phyloP scores from a whole-genome alignment of 2,113 vertebrate species.

The Athene cunicularia region DNA sequence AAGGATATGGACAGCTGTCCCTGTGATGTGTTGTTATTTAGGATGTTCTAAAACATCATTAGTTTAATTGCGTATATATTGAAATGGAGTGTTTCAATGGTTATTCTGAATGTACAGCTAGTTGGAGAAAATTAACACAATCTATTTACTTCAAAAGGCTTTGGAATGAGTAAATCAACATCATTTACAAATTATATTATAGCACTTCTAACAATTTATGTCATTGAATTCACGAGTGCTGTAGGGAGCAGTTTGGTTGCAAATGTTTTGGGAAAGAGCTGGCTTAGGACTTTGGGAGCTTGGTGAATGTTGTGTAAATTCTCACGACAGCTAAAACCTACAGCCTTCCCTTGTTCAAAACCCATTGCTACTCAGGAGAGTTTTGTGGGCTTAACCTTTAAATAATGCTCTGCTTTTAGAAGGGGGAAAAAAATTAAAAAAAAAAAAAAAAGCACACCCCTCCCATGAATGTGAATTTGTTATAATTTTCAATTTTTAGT shows the following conservation, averaged over 20 bases:
- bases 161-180: conserved; percentile 57
- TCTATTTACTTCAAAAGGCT: conserved; percentile 56
- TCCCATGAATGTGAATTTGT: background rate
- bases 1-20: conserved; percentile 66
- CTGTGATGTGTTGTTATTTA: conserved; percentile 36
- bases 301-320: background rate
- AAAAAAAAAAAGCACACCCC: background rate
- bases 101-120: conserved; percentile 51
- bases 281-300: conserved; percentile 29
- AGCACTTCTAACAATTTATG: conserved; percentile 18
- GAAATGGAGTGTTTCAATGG: conserved; percentile 39
- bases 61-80: conserved; percentile 68
- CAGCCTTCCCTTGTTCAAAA: background rate
- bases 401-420: background rate
- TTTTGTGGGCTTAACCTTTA: background rate
- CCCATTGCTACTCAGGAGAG: background rate
- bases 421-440: background rate
- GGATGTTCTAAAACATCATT: conserved; percentile 67
- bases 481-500: background rate
- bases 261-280: conserved; percentile 30
- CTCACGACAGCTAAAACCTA: background rate
- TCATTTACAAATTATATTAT: conserved; percentile 59
- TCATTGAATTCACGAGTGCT: conserved; percentile 7
- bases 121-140: conserved; percentile 67
- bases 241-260: conserved; percentile 44